phyloP scores from a whole-genome alignment of 2,888 invertebrate species.

The Rhingia campestris region DNA sequence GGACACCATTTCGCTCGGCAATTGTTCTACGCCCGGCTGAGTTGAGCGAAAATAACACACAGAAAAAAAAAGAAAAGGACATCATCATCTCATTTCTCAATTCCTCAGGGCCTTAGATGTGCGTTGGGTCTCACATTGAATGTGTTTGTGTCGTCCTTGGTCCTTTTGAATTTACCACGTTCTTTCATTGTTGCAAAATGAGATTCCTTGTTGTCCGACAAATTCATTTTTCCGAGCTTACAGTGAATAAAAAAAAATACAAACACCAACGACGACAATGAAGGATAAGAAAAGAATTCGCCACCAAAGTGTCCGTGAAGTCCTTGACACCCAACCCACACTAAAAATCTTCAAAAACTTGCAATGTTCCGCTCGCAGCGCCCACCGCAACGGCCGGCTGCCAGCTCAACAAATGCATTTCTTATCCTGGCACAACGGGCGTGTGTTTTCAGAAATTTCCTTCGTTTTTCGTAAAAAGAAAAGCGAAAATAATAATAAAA shows the following conservation, averaged over 20 bases:
- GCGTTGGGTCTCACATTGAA: background rate
- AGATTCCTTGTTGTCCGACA: constrained; percentile 67
- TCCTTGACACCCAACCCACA: background rate
- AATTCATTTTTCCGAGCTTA: constrained; percentile 44
- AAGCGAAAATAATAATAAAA: constrained; percentile 71
- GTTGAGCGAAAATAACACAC: constrained; percentile 33
- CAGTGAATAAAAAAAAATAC: constrained; percentile 29
- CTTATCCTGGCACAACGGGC: constrained; percentile 25
- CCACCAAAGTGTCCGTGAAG: background rate
- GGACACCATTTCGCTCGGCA: constrained; percentile 63
- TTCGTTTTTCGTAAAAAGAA: constrained; percentile 13
- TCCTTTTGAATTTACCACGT: constrained; percentile 23
- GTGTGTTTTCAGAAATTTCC: background rate
- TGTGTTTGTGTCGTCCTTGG: constrained; percentile 18
- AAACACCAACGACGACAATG: constrained; percentile 10
- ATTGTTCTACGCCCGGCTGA: constrained; percentile 62
- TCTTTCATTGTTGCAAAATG: constrained; percentile 45
- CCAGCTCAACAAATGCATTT: constrained; percentile 9
- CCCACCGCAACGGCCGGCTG: background rate
- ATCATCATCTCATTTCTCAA: constrained; percentile 54
- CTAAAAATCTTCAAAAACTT: constrained; percentile 16
- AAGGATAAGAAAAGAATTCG: constrained; percentile 45
- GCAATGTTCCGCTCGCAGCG: constrained; percentile 15
- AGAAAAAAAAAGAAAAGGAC: constrained; percentile 33
- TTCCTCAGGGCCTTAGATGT: constrained; percentile 25